A percentile compares a stretch with the other conserved stretches of the same genome.
Evolutionary conservation across 1,140 invertebrate species (phyloP).

Genomic region (Trinorchestia longiramus): DNA sequence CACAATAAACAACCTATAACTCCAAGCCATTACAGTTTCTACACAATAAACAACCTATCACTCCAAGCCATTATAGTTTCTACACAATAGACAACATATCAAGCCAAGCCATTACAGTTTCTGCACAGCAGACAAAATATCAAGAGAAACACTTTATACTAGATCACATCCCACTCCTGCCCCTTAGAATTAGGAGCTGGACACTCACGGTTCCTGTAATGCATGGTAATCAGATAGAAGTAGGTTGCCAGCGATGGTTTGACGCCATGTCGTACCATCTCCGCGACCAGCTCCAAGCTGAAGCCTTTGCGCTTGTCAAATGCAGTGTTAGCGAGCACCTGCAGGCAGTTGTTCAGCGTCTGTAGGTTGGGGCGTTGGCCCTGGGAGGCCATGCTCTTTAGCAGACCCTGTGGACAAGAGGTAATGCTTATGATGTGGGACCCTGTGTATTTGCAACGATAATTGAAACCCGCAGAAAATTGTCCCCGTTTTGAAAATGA

Average conservation of each 20-base stretch:
- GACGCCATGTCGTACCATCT: slow-evolving; percentile 81
- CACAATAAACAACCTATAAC: background rate
- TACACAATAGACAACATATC: too few relatives aligned
- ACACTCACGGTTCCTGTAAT: slow-evolving; percentile 78
- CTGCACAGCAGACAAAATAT: background rate
- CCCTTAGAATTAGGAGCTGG: background rate
- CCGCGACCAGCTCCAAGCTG: slow-evolving; percentile 75
- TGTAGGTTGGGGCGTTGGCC: slow-evolving; percentile 78
- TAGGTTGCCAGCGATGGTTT: slow-evolving; percentile 81
- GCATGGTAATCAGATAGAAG: slow-evolving; percentile 79
- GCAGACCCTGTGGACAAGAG: slow-evolving; percentile 70
- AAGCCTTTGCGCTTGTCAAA: slow-evolving; percentile 70
- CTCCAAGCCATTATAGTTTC: too few relatives aligned
- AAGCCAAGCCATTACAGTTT: background rate
- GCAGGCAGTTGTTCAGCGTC: slow-evolving; percentile 81
- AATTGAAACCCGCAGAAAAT: too few relatives aligned
- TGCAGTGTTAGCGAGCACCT: slow-evolving; percentile 73
- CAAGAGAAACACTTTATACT: too few relatives aligned
- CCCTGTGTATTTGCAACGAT: too few relatives aligned
- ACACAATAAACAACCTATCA: too few relatives aligned
- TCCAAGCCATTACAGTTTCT: background rate
- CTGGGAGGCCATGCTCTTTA: slow-evolving; percentile 75
- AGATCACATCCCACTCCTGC: background rate
- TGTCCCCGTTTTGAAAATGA: too few relatives aligned
- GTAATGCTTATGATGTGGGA: too few relatives aligned